Evolutionary conservation across 2,888 invertebrate species (phyloP).

Genomic region (Glyphotaelius pellucidus): DNA sequence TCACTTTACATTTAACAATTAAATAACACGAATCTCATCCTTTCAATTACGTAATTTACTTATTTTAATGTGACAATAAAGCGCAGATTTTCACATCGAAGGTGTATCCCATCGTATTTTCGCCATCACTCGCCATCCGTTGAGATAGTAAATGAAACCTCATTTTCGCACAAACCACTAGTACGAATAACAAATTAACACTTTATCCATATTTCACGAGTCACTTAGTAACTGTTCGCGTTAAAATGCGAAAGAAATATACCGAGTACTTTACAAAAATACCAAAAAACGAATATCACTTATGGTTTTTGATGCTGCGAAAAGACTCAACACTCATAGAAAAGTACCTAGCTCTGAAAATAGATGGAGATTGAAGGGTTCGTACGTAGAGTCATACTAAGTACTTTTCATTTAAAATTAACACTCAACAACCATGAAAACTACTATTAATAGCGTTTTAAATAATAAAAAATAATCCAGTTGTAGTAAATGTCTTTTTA

Average conservation of each 20-base stretch:
- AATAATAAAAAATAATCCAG: constrained; percentile 24
- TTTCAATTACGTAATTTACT: constrained; percentile 71
- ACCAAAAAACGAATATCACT: constrained; percentile 81
- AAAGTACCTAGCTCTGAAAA: constrained; percentile 85
- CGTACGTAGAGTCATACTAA: constrained; percentile 71
- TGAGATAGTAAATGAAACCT: constrained; percentile 77
- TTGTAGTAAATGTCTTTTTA: constrained; percentile 3
- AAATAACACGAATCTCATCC: constrained; percentile 65
- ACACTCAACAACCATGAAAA: not conserved
- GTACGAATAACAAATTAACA: constrained; percentile 74
- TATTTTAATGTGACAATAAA: constrained; percentile 75
- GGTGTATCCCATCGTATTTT: constrained; percentile 78
- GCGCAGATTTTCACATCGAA: constrained; percentile 79
- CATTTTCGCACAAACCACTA: constrained; percentile 78
- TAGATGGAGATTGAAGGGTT: constrained; percentile 82
- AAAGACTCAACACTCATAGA: constrained; percentile 78
- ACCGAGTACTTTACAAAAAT: constrained; percentile 74
- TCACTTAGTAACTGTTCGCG: constrained; percentile 73
- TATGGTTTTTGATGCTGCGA: constrained; percentile 79
- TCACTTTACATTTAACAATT: constrained; percentile 58
- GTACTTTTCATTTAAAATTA: constrained; percentile 63
- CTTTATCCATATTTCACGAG: constrained; percentile 76
- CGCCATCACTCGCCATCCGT: constrained; percentile 79
- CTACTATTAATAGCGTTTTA: not conserved
- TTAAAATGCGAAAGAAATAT: constrained; percentile 75